Evolutionary conservation across 2,113 vertebrate species (phyloP), one percentile per base, ranked within the genome.

Genomic region (Leptobrachium leishanense): DNA sequence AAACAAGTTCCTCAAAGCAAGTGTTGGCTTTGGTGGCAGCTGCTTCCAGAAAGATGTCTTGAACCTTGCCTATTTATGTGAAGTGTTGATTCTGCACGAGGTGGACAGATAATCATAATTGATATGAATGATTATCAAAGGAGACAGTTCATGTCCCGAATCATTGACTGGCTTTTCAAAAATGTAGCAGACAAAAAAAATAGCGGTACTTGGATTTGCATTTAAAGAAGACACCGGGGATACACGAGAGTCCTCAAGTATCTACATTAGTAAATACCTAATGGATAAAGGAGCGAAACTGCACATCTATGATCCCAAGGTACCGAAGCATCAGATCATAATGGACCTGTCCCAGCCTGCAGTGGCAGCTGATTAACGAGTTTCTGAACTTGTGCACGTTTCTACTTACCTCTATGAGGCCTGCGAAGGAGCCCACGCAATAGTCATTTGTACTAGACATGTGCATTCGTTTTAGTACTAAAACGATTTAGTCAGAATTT

Each of bases 101-200:
- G 97, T 99, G 3, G 97, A 97, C 74, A 95, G 93, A 67, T 99
- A 99, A 81, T 99, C 97, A 97, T 97, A 99, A 98, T 99, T 67
- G 96, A 99, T 82, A 99, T 99, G 95, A 99, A 99, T 62, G 96
- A 99, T 84, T 99, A 99, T 83, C 98, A 99, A 87, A 94, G 97
- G 81, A 93, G 95, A 77, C 91, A 97, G 50, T 99, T 99, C 89
- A 96, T 97, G 74, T 97, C 96, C 80, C 93, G 97, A 76, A 99
- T 99, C 80, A 99, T 99, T 70, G 97, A 98, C 85, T 96, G 95
- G 81, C 91, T 99, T 74, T 99, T 99, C 84, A 99, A 99, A 87
- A 99, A 97, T 0, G 96, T 98, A 10, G 92, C 97, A 0, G 98
- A 96, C 75, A 99, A 99, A 91, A 98, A 99, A 99, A 91, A 98